A percentile compares a stretch with the other conserved stretches of the same genome.
Conservation (phyloP, 1,140 invertebrate species). For the Aphelenchoides besseyi region DNA sequence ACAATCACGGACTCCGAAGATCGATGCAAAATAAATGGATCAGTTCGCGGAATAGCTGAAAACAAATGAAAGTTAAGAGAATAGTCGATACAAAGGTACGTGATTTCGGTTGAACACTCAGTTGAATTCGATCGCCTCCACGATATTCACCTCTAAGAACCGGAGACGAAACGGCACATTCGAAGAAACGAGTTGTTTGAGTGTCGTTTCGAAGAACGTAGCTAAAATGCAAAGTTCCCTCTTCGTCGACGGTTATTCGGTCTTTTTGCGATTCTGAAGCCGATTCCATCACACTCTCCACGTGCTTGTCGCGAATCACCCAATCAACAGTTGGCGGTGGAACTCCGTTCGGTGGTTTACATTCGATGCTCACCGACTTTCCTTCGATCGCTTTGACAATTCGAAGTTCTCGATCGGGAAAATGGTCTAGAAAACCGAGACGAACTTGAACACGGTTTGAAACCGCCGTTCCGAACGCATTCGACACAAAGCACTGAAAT, state of each 20-base stretch:
- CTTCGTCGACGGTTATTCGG: slow-evolving; percentile 44
- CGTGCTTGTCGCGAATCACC: slow-evolving; percentile 66
- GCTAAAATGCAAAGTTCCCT: slow-evolving; percentile 45
- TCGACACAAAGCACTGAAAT: slow-evolving; percentile 85
- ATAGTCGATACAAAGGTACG: slow-evolving; percentile 29
- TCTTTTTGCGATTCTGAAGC: slow-evolving; percentile 21
- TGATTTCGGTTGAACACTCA: slow-evolving; percentile 32
- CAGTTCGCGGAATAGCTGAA: slow-evolving; percentile 28
- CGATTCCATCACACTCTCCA: slow-evolving; percentile 43
- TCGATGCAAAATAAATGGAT: slow-evolving; percentile 28
- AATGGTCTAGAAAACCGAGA: slow-evolving; percentile 44
- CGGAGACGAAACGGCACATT: slow-evolving; percentile 50
- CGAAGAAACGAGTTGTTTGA: slow-evolving; percentile 41
- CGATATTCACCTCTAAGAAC: slow-evolving; percentile 51
- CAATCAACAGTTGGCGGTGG: slow-evolving; percentile 89
- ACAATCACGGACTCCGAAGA: slow-evolving; percentile 34
- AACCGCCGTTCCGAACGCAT: slow-evolving; percentile 85
- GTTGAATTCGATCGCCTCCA: slow-evolving; percentile 45
- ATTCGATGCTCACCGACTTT: slow-evolving; percentile 78
- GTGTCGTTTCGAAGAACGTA: slow-evolving; percentile 41
- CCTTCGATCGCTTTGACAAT: slow-evolving; percentile 73
- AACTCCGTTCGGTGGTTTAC: slow-evolving; percentile 85
- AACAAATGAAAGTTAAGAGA: slow-evolving; percentile 9
- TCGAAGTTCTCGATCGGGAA: slow-evolving; percentile 25
- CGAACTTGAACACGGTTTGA: slow-evolving; percentile 76